Base-by-base conservation (phyloP, 1,140 invertebrate species). In the Monomorium pharaonis region DNA sequence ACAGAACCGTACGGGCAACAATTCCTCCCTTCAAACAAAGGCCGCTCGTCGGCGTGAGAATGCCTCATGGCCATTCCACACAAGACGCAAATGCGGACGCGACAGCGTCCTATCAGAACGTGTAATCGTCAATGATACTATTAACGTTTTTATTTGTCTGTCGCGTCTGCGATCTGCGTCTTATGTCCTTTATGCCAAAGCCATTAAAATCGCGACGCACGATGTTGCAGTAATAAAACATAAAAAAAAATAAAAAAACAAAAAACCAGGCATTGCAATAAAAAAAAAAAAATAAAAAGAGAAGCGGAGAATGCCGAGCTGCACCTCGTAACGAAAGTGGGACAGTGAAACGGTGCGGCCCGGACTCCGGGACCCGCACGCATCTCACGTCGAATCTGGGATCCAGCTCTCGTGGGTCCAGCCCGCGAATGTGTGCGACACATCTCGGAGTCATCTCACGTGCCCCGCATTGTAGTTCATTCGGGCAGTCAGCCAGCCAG, bases 391-490 rank as follows among this genome's bases (percentile, higher is more conserved):
- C 72, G 72, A 63, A 77, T 84, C 69, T 65, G 70, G 44, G 47
- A 24, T n/a, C 54, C 69, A 30, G 27, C 24, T 30, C 27, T 85
- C 37, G 63, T 49, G 84, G 62, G 62, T 42, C 44, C 54, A 18
- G 37, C 1, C 33, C 72, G 16, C 51, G 33, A 9, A n/a, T n/a
- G 18, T 21, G 37, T 51, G 67, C 44, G 67, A 83, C 78, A 83
- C 78, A 83, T 72, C 78, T 72, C 51, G 67, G 51, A 84, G 72
- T 67, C 63, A 18, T 83, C 63, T 86, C 63, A 86, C 76, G 84
- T 69, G 44, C 65, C n/a, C 30, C 51, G 76, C 49, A 81, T 86
- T 86, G 76, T 83, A 86, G 84, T 86, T 86, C 63, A 86, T 49
- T 83, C 76, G 84, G 84, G n/a, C 81, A 62, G 56, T n/a, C 72